Conservation (phyloP, 2,888 invertebrate species). For the Lacanobia wlatinum region DNA sequence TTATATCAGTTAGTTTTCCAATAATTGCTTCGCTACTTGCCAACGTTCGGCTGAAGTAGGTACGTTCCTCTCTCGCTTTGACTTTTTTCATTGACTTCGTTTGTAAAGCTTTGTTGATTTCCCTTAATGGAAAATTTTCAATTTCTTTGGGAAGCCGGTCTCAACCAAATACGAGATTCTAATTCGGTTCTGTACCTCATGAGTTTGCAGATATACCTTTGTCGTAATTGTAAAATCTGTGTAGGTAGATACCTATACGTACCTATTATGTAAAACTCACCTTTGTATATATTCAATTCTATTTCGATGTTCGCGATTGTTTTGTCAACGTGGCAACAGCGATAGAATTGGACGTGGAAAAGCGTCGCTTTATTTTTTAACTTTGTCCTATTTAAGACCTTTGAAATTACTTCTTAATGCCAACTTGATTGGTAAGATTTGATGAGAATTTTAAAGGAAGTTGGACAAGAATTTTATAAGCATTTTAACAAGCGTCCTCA, state of each 20-base stretch:
- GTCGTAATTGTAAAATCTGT: constrained; percentile 49
- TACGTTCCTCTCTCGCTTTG: constrained; percentile 59
- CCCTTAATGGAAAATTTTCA: constrained; percentile 71
- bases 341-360: constrained; percentile 13
- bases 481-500: background rate
- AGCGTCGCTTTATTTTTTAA: constrained; percentile 33
- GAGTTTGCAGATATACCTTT: constrained; percentile 36
- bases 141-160: constrained; percentile 64
- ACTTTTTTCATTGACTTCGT: constrained; percentile 68
- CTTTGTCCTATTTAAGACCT: constrained; percentile 58
- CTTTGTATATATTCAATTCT: constrained; percentile 11
- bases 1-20: constrained; percentile 80
- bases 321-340: constrained; percentile 18
- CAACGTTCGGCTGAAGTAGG: constrained; percentile 67
- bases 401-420: constrained; percentile 68
- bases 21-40: constrained; percentile 77
- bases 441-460: constrained; percentile 49
- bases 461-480: constrained; percentile 34
- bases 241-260: constrained; percentile 1
- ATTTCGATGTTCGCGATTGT: constrained; percentile 34
- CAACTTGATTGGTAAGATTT: constrained; percentile 67
- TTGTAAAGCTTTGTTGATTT: constrained; percentile 73
- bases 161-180: constrained; percentile 55
- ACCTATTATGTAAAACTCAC: background rate
- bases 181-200: constrained; percentile 54